phyloP scores from a whole-genome alignment of 53 echinoderm and acorn worm genomes.

The Stichopus horrens region DNA sequence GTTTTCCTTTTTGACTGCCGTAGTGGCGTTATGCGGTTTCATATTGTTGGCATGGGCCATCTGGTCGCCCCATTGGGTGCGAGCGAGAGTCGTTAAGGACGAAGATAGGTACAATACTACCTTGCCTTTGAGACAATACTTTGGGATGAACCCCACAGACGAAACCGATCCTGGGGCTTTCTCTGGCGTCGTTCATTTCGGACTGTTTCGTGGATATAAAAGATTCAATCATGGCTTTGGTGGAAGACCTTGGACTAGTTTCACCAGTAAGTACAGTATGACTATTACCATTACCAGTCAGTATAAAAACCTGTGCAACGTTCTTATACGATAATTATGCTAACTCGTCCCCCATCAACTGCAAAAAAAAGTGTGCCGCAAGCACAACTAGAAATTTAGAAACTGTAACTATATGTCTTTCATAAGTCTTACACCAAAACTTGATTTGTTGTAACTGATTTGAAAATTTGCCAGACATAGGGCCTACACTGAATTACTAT shows the following conservation, averaged over 20 bases:
- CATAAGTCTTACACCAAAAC: too few relatives aligned
- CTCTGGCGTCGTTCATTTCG: slow-evolving; percentile 66
- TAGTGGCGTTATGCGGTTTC: slow-evolving; percentile 59
- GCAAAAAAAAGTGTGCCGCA: too few relatives aligned
- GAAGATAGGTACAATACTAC: slow-evolving; percentile 41
- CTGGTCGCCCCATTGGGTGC: slow-evolving; percentile 66
- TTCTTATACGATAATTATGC: too few relatives aligned
- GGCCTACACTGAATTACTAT: too few relatives aligned
- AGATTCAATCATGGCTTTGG: slow-evolving; percentile 90
- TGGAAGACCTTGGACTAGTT: slow-evolving; percentile 64
- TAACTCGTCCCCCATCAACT: too few relatives aligned
- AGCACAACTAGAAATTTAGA: too few relatives aligned
- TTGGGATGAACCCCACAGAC: slow-evolving; percentile 75
- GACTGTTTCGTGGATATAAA: slow-evolving; percentile 87
- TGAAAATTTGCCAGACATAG: too few relatives aligned
- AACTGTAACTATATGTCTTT: too few relatives aligned
- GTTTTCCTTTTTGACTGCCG: slow-evolving; percentile 65
- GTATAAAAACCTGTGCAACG: too few relatives aligned
- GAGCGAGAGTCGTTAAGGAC: slow-evolving; percentile 57
- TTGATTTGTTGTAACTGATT: too few relatives aligned
- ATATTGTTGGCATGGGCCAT: slow-evolving; percentile 67
- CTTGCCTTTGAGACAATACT: slow-evolving; percentile 57
- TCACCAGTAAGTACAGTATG: slow-evolving; percentile 59
- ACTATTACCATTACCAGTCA: too few relatives aligned
- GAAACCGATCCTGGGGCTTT: slow-evolving; percentile 77